These are phyloP conservation scores for Pilophorus perplexus DNA, from an alignment of 2,888 invertebrate genomes.

Conservation along the genomic window DNA sequence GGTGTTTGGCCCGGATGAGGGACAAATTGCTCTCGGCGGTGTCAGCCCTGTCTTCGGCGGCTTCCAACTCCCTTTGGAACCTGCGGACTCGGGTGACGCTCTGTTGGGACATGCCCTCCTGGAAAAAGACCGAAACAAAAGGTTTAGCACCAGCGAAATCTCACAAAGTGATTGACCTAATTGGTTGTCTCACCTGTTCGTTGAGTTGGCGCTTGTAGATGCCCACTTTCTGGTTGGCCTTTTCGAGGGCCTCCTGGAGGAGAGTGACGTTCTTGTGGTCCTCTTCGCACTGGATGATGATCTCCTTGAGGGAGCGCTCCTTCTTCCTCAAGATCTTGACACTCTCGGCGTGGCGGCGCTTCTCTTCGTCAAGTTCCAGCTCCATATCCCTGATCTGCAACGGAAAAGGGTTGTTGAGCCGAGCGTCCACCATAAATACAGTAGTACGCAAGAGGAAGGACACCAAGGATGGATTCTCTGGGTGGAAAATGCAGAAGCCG, in stretches of 20 bases:
- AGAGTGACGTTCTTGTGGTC: conserved; percentile 93
- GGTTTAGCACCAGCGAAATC: background rate
- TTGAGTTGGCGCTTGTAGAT: conserved; percentile 94
- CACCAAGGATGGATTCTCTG: no score
- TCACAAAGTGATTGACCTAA: background rate
- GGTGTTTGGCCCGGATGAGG: conserved; percentile 96
- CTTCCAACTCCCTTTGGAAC: conserved; percentile 97
- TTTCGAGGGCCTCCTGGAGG: conserved; percentile 87
- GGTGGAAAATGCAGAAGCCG: no score
- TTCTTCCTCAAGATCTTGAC: conserved; percentile 97
- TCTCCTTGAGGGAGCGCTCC: conserved; percentile 94
- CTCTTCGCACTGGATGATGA: conserved; percentile 92
- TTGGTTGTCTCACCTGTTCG: conserved; percentile 69
- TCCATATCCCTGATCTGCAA: conserved; percentile 85
- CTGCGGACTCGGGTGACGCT: conserved; percentile 93
- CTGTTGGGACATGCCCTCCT: conserved; percentile 90
- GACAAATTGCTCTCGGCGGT: conserved; percentile 90
- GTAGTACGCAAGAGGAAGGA: no score
- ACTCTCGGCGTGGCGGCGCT: conserved; percentile 94
- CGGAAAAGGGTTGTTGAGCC: no score
- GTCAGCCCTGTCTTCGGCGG: conserved; percentile 95
- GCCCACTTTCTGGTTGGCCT: conserved; percentile 79
- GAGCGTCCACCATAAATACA: no score
- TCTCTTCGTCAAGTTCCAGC: conserved; percentile 92
- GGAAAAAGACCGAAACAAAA: conserved; percentile 47